Percentiles rank a stretch among this genome's conserved stretches.
Evolutionary conservation across 2,888 invertebrate species (phyloP).

Genomic region (Onthophagus sagittarius): DNA sequence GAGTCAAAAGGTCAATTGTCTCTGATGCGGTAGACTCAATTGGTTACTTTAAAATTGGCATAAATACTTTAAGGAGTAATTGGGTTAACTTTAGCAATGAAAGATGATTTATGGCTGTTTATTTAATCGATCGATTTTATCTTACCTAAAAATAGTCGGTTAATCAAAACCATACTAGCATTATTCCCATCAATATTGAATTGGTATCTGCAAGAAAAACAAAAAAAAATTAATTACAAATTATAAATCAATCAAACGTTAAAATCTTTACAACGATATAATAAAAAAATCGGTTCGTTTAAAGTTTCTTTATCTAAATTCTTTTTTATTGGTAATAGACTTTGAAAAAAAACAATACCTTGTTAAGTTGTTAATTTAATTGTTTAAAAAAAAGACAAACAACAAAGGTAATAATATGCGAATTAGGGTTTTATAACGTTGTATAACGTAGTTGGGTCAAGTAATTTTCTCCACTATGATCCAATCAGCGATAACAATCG

Average conservation of each 20-base stretch:
- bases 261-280: too few species aligned
- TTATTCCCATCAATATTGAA: constrained; percentile 34
- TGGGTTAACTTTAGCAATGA: too few species aligned
- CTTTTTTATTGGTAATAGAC: neutral
- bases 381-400: neutral
- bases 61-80: too few species aligned
- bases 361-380: neutral
- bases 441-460: neutral
- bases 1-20: too few species aligned
- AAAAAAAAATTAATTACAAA: too few species aligned
- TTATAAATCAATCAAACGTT: too few species aligned
- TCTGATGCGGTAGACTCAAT: too few species aligned
- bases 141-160: constrained; percentile 45
- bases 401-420: neutral
- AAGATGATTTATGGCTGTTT: neutral
- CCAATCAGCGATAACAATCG: neutral
- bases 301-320: neutral
- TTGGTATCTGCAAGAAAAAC: constrained; percentile 36
- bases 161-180: constrained; percentile 47
- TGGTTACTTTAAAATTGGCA: too few species aligned
- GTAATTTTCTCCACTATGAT: neutral
- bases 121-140: constrained; percentile 18
- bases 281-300: constrained; percentile 23
- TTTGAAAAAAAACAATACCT: neutral
- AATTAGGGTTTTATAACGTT: neutral